Evolutionary conservation across 2,797 vertebrate genomes (phyloP), one percentile per base, ranked within the genome.

Genomic region (Dendrocincla tyrannina): DNA sequence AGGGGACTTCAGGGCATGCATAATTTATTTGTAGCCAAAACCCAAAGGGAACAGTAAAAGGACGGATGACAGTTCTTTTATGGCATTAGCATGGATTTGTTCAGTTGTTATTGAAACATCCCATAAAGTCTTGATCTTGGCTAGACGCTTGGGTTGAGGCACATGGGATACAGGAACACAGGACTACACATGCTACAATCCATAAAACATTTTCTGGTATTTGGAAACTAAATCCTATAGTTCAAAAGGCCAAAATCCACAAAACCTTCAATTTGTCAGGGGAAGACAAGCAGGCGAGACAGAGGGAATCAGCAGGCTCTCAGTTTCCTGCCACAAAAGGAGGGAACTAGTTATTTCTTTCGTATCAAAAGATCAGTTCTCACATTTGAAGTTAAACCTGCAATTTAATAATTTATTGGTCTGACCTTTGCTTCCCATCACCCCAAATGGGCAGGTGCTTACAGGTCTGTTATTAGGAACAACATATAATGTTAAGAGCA

Each of bases 61-160:
- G 74, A 69, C 11, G 44, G 73, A 75, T 73, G 69, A 55, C 42
- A 80, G 68, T 22, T 85, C 80, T 91, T 88, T 88, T 49, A 66
- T 5, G 16, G 91, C 79, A 88, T 95, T 92, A 92, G 32, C 69
- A 35, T 73, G 76, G 95, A 91, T 95, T 94, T 93, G 62, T 66
- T 89, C 89, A 18, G 82, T 37, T 88, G n/a, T 66, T 91, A 56
- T 16, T 89, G 85, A 62, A 89, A 62, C 64, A 52, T 58, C 3
- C 7, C 76, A 47, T 41, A 79, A 70, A 94, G 70, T n/a, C 66
- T 81, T 81, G 58, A 63, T 78, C 82, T 49, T 60, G 32, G 66
- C 78, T 66, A 35, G 72, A 68, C 0, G 0, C 66, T 89, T 91
- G 89, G 69, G 82, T 92, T 30, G 59, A 56, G 79, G 79, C 87